phyloP scores from a whole-genome alignment of 1,140 invertebrate genomes.

The Drosophila littoralis region DNA sequence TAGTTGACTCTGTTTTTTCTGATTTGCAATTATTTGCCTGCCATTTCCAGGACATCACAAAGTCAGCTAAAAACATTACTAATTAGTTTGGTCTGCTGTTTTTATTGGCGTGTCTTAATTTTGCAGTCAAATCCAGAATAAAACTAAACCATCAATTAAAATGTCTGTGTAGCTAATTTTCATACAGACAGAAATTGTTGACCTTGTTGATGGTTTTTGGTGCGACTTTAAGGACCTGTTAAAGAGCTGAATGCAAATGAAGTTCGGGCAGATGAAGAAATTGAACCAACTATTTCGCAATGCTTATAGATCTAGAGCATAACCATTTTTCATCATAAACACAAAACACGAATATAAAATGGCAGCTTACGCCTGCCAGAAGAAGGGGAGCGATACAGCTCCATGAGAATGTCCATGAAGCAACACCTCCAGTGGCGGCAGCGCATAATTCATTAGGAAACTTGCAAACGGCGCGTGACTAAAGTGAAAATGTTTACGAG shows the following conservation, averaged over 20 bases:
- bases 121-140: background rate
- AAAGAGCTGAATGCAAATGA: constrained; percentile 1
- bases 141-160: constrained; percentile 13
- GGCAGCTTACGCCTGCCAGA: constrained; percentile 12
- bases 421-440: constrained; percentile 56
- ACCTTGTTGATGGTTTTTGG: background rate
- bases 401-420: constrained; percentile 23
- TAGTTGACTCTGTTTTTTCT: background rate
- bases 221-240: background rate
- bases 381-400: background rate
- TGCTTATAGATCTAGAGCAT: constrained; percentile 52
- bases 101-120: background rate
- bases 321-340: constrained; percentile 68
- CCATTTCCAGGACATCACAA: background rate
- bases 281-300: constrained; percentile 20
- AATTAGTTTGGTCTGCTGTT: background rate
- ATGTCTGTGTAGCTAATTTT: background rate
- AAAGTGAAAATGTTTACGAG: constrained; percentile 76
- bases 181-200: constrained; percentile 1
- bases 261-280: background rate
- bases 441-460: constrained; percentile 71
- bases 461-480: constrained; percentile 77
- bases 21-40: constrained; percentile 2
- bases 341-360: constrained; percentile 57
- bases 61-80: background rate